A percentile compares a stretch with the other conserved stretches of the same genome.
Conservation (phyloP, 2,113 vertebrate genomes). For the Nymphicus hollandicus region DNA sequence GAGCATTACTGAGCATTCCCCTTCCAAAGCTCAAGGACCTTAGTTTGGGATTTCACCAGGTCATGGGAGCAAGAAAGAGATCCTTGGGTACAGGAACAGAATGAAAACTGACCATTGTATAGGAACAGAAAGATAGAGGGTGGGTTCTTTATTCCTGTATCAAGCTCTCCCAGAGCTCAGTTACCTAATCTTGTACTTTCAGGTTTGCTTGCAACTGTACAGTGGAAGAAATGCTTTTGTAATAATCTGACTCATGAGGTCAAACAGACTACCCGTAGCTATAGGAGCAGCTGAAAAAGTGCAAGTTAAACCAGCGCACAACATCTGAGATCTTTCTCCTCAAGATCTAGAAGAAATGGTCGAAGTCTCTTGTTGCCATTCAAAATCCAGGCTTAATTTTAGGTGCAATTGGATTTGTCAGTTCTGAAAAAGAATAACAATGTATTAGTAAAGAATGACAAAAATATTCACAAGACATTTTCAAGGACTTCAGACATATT, state of each 20-base stretch:
- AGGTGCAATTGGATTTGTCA: not conserved
- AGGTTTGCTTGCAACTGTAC: not conserved
- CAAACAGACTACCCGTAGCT: not conserved
- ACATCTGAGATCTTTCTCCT: not conserved
- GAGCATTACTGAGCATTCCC: not conserved
- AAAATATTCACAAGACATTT: not conserved
- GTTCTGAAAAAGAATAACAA: not conserved
- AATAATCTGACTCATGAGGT: not conserved
- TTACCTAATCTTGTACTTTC: not conserved
- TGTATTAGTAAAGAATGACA: not conserved
- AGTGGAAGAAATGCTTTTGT: not conserved
- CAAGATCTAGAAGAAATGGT: not conserved
- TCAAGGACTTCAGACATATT: not conserved
- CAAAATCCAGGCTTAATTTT: not conserved
- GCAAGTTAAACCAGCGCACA: not conserved
- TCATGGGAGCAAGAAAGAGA: not conserved
- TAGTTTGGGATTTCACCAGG: not conserved
- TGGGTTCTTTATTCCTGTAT: not conserved
- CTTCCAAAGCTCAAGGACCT: not conserved
- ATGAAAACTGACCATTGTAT: rapidly evolving
- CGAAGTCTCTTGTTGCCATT: not conserved
- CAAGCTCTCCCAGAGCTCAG: not conserved
- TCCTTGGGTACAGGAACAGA: not conserved
- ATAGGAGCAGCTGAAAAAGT: not conserved
- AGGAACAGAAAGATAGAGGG: not conserved